Evolutionary conservation across 2,888 invertebrate genomes (phyloP).

Genomic region (Ecliptopera silaceata): DNA sequence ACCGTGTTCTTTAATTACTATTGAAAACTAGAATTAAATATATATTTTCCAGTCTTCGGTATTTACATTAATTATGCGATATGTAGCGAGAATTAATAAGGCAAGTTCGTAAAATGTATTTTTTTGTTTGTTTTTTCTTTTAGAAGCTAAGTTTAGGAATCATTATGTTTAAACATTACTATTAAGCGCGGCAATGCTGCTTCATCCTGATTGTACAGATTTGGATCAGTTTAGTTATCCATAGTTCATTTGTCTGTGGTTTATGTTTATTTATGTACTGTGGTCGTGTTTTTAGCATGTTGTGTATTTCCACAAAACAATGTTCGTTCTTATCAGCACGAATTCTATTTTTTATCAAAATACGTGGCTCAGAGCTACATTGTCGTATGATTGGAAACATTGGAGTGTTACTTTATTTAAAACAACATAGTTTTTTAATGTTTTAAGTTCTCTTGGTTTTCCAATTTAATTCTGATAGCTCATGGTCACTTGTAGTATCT

Average conservation of each 20-base stretch:
- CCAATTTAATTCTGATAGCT: conserved; percentile 3
- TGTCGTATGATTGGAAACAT: background rate
- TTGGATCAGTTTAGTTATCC: too few relatives aligned
- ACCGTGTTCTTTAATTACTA: background rate
- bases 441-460: background rate
- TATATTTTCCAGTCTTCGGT: conserved; percentile 22
- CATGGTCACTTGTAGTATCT: background rate
- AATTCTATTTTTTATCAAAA: background rate
- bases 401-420: background rate
- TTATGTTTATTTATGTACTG: too few relatives aligned
- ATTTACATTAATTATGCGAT: conserved; percentile 24
- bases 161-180: too few relatives aligned
- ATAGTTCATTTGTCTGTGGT: too few relatives aligned
- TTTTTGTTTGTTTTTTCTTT: background rate
- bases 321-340: too few relatives aligned
- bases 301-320: too few relatives aligned
- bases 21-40: conserved; percentile 5
- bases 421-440: background rate
- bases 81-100: conserved; percentile 22
- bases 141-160: too few relatives aligned
- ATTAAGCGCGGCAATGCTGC: too few relatives aligned
- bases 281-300: too few relatives aligned
- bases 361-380: background rate
- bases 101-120: conserved; percentile 9
- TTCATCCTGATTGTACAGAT: too few relatives aligned